Base-by-base conservation (phyloP, 92 coral and sea anemone species). In the Bergia sp. region DNA sequence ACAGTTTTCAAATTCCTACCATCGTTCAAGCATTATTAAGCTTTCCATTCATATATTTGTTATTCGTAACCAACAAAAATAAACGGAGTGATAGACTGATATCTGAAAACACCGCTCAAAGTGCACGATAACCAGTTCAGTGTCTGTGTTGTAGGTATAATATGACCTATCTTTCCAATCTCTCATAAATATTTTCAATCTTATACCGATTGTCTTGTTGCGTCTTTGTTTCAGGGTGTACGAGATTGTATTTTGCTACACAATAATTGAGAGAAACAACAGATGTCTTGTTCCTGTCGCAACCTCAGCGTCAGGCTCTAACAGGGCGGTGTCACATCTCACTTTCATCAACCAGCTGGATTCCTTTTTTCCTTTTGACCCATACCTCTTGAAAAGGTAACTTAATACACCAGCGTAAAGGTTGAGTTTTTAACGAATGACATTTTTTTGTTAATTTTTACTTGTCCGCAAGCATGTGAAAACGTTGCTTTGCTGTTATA, bases 321-420 rank as follows among this genome's bases (percentile, higher is more conserved):
- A 88, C 74, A 90, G 89, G 53, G 92, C 97, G 0, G 95, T 96
- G 67, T 92, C 92, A 0, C 94, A 89, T 57, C 89, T 91, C 55
- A 94, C 97, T 20, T 86, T 92, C 82, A 87, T 91, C 88, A 97
- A 97, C 88, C 98, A 94, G 81, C 88, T 97, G 86, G 99, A 97
- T 69, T 92, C 99, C 4, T 97, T 94, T 88, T 97, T 97, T 80
- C 99, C 99, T 7, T 97, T 95, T 80, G 99, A 97, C 64, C 99
- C 99, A 0, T 97, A 95, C 78, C 93, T 95, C 37, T 89, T 97
- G 82, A 93, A 89, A 82, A 92, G 95, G 99, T 92, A 78, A 67
- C 87, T 82, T n/a, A 57, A 10, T 0, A 41, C 13, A 47, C 2
- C 58, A 6, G 16, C 20, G 20, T 18, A 57, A 11, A 57, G 12